Evolutionary conservation across 1,140 invertebrate genomes (phyloP), one percentile per base, ranked within the genome.

Genomic region (Cotesia glomerata): DNA sequence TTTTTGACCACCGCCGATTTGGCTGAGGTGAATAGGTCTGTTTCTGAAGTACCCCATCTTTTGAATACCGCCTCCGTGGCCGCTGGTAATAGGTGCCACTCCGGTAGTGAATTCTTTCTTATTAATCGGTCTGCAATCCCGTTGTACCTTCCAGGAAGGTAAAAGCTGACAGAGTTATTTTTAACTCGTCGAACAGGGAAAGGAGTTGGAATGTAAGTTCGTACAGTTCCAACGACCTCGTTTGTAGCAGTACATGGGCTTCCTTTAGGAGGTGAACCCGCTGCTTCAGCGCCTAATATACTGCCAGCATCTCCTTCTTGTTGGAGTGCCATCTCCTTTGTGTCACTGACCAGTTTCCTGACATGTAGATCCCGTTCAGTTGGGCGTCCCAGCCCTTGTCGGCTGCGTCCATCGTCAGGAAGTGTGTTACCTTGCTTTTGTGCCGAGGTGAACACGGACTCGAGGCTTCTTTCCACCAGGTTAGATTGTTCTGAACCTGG

Each of bases 21-120:
- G n/a, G 59, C 72, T 4, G 79, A 81, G 3, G 83, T 82, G 69
- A 85, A 85, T 2, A 85, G 70, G 65, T 85, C 83, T 26, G 84
- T 73, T 4, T 74, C 76, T 5, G 82, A 80, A 5, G 59, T 74
- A 5, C 81, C 83, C 80, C 77, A 82, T 67, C 73, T 74, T 18
- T 63, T 79, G 71, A 82, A 84, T n/a, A 72, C 72, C 64, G 45
- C 65, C 9, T 70, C 61, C 56, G 78, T 79, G n/a, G 72, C 69
- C 5, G 3, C 26, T 9, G 78, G 77, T 2, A 83, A 66, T 4
- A 84, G 65, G 59, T 84, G 82, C 82, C 82, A 84, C 66, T 85
- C 84, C 63, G 82, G 80, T 8, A 76, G 74, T 4, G 9, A 7
- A 7, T 64, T 75, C 49, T 56, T 45, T 36, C 80, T 72, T 0